These are phyloP conservation scores for Athrips mouffetella DNA, from an alignment of 2,888 invertebrate species.

Conservation along the genomic window DNA sequence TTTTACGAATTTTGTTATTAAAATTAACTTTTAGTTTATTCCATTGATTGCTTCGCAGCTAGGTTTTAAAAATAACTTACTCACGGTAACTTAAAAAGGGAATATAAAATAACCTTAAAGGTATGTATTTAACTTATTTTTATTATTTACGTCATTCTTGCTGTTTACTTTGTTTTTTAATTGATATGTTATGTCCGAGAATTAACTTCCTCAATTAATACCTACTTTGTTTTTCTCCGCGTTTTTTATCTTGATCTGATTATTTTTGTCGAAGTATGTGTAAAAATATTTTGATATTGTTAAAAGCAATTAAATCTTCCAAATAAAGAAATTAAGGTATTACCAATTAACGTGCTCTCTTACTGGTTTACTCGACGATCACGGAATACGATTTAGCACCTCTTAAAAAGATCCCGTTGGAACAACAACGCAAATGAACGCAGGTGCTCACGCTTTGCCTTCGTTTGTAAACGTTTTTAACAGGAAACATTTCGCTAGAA, in stretches of 20 bases:
- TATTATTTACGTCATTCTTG: conserved; percentile 2
- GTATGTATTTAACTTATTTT: too few species aligned
- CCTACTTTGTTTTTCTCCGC: neutral
- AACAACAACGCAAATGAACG: conserved; percentile 28
- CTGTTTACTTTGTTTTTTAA: neutral
- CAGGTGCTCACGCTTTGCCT: conserved; percentile 11
- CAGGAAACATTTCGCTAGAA: neutral
- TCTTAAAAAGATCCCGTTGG: conserved; percentile 44
- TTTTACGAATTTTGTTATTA: neutral
- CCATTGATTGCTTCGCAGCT: too few species aligned
- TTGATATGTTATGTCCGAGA: neutral
- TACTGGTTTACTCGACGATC: conserved; percentile 57
- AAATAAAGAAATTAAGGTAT: conserved; percentile 41
- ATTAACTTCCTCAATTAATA: conserved; percentile 4
- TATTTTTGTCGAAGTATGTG: neutral
- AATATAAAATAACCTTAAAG: neutral
- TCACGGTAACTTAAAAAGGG: too few species aligned
- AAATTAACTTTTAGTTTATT: too few species aligned
- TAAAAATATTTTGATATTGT: neutral
- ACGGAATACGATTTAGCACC: conserved; percentile 68
- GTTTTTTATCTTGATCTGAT: neutral
- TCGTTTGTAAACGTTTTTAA: conserved; percentile 4
- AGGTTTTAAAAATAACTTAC: conserved; percentile 2
- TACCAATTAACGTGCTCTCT: conserved; percentile 56
- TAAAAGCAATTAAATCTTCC: conserved; percentile 3